Evolutionary conservation across 2,113 vertebrate species (phyloP), one percentile per base, ranked within the genome.

Genomic region (Carassius carassius): DNA sequence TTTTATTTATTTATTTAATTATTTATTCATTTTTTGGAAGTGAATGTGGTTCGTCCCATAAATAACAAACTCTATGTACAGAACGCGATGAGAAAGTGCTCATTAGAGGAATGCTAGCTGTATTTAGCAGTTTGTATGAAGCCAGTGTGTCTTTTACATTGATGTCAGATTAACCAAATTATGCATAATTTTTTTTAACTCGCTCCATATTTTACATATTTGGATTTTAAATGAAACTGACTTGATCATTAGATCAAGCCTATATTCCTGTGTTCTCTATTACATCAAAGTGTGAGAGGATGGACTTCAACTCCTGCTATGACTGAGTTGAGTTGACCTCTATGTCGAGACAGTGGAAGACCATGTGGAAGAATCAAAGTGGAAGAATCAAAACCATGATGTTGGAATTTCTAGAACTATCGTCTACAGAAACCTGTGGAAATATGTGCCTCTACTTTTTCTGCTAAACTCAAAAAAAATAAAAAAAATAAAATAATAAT

Each of bases 161-260:
- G 19, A 35, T 69, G 67, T 70, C 17, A 70, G 9, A 70, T 11
- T 9, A 21, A 2, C 9, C 67, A 21, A 11, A 70, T 21, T 37
- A 4, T 5, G 4, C 19, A 12, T 4, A 1, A 0, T 11, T 21
- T 37, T 21, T 37, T 70, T 8, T 37, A 19, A 16, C 14, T 69
- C 5, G 1, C 56, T 1, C 56, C 9, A n/a, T 60, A n/a, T 19
- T 69, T 4, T 69, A 35, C 32, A 35, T 69, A 69, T 69, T 76
- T 29, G 17, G 23, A 77, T 54, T 77, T 29, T 77, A 56, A 77
- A 77, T 54, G 4, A 77, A 77, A 4, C 25, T 56, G 74, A 76
- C 67, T 54, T 77, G 2, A 56, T 25, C 7, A 1, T 17, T 77
- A 54, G 74, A 77, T 77, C 8, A 77, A 77, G 29, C 9, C 11